These are phyloP conservation scores for Papilio gigon DNA, from an alignment of 2,888 invertebrate species.

Conservation along the genomic window DNA sequence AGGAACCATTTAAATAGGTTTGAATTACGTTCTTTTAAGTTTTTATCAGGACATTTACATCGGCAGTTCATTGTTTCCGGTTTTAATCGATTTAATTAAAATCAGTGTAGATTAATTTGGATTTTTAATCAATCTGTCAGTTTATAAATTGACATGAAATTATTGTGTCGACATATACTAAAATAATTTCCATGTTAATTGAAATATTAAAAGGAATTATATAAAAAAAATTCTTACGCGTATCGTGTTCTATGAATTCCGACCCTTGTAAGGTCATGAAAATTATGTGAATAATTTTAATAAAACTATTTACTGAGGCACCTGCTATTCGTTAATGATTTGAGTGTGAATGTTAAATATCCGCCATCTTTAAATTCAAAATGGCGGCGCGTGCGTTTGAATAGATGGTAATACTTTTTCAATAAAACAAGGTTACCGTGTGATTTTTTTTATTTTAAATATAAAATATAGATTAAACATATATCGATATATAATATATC, in stretches of 20 bases:
- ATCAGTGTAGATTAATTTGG: background rate
- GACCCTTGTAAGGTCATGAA: background rate
- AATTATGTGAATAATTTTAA: background rate
- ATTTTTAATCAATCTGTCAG: too few relatives aligned
- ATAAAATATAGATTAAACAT: background rate
- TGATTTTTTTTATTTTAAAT: background rate
- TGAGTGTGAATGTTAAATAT: background rate
- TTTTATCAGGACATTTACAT: too few relatives aligned
- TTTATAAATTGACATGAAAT: too few relatives aligned
- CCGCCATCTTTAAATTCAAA: background rate
- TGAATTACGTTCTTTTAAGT: background rate
- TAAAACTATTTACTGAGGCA: slow-evolving; percentile 4
- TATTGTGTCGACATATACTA: too few relatives aligned
- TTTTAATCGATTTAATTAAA: background rate
- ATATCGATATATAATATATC: too few relatives aligned
- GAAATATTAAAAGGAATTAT: too few relatives aligned
- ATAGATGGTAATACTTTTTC: background rate
- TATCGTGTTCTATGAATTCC: too few relatives aligned
- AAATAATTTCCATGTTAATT: too few relatives aligned
- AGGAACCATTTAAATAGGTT: background rate
- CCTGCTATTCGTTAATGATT: background rate
- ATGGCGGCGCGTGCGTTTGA: background rate
- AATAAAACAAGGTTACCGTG: background rate
- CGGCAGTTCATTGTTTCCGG: too few relatives aligned
- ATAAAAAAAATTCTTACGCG: too few relatives aligned